Evolutionary conservation across 2,888 invertebrate species (phyloP), one percentile per base, ranked within the genome.

Genomic region (Eucera pruinosa): DNA sequence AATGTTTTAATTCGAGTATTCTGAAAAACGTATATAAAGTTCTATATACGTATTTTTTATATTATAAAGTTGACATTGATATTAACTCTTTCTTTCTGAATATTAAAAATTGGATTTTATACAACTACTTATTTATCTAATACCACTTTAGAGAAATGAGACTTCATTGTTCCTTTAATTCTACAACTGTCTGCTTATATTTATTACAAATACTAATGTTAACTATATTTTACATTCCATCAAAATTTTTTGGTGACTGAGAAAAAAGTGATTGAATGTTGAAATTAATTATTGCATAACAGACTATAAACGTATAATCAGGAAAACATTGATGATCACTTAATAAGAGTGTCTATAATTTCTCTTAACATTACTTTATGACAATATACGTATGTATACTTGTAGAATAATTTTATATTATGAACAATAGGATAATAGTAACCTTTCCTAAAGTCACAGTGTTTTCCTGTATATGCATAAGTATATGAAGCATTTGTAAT

Each of bases 211-310:
- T 68, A 65, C 61, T 71, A 47, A 67, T 67, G 43, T 73, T 68
- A 54, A 68, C 25, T 47, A 39, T 74, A 65, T 58, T 52, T 66
- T 65, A 80, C 80, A 77, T 75, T 80, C 81, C 80, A 67, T 43
- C 52, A 41, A 65, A 70, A 68, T 65, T 57, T 45, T 55, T 60
- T 41, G n/a, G 45, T 58, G 27, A 68, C 55, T 61, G 33, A 57
- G 15, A 66, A 23, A 54, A 23, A 61, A n/a, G n/a, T 66, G 41
- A 9, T 61, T 61, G 41, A 73, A 66, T 30, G 36, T 60, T 55
- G 20, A 55, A 64, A 27, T 5, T 57, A 41, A 54, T 43, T 55
- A 66, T 58, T 47, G 41, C 25, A 66, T 58, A 66, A 30, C 23
- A 45, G n/a, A 7, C 50, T 18, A 48, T 58, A 58, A 62, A 69